These are phyloP conservation scores for Pseudorectes ferrugineus DNA, from an alignment of 2,113 vertebrate genomes.

Conservation along the genomic window DNA sequence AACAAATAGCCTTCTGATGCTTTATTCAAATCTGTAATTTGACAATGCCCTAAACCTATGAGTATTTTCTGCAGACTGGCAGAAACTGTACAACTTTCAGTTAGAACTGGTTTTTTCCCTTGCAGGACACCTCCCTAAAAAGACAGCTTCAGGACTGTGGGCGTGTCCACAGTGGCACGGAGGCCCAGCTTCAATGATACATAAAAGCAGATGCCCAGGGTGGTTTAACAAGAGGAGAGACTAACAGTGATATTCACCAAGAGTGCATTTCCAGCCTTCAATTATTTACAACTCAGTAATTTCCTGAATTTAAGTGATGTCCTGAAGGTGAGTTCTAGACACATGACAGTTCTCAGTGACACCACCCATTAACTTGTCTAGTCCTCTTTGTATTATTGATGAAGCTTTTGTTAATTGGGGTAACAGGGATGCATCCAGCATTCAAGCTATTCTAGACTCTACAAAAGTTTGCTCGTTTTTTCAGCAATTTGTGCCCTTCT, in stretches of 20 bases:
- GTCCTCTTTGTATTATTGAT: neutral
- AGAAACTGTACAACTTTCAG: neutral
- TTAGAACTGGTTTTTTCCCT: neutral
- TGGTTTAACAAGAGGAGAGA: neutral
- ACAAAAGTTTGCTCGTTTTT: neutral
- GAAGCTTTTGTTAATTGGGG: neutral
- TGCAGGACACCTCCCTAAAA: neutral
- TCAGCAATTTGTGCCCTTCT: neutral
- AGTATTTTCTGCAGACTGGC: neutral
- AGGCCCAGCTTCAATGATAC: neutral
- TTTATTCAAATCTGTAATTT: neutral
- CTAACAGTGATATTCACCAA: neutral
- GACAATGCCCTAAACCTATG: neutral
- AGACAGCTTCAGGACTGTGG: neutral
- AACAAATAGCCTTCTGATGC: neutral
- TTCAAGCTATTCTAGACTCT: neutral
- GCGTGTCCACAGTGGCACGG: neutral
- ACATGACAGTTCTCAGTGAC: neutral
- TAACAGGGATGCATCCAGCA: neutral
- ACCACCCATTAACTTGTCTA: neutral
- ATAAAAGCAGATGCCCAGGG: neutral
- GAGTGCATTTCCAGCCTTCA: neutral
- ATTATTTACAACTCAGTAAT: neutral
- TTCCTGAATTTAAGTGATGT: neutral
- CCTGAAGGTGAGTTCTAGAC: neutral